A percentile compares a stretch with the other conserved stretches of the same genome.
phyloP scores from a whole-genome alignment of 2,888 invertebrate species.

The Melanchra persicariae region DNA sequence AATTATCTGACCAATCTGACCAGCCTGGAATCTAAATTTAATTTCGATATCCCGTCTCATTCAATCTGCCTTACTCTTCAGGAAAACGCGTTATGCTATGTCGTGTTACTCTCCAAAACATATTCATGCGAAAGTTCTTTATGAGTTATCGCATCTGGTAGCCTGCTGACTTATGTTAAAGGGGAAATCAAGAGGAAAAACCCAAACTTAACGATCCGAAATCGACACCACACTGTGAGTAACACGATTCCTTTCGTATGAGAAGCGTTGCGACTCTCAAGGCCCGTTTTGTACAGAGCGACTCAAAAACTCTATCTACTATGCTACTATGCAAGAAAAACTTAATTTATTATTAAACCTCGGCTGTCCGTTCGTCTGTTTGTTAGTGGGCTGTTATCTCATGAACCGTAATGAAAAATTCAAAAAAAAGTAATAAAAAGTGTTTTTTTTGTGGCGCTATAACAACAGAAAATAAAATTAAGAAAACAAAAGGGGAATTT shows the following conservation, averaged over 20 bases:
- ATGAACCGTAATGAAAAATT: too few species aligned
- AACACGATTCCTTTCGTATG: not conserved
- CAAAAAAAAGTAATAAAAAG: too few species aligned
- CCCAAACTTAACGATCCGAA: conserved; percentile 7
- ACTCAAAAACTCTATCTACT: too few species aligned
- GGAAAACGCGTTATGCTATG: not conserved
- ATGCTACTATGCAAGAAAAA: too few species aligned
- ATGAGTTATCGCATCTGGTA: not conserved
- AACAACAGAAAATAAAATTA: too few species aligned
- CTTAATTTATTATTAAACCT: too few species aligned
- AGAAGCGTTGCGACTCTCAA: not conserved
- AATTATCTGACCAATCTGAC: not conserved
- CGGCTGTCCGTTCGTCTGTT: too few species aligned
- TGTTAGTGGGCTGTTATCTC: too few species aligned
- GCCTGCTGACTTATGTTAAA: not conserved
- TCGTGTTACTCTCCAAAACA: not conserved
- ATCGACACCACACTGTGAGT: not conserved
- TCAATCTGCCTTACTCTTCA: not conserved
- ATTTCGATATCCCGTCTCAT: too few species aligned
- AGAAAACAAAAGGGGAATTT: too few species aligned
- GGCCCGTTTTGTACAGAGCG: too few species aligned
- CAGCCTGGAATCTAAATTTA: not conserved
- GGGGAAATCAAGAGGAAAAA: not conserved
- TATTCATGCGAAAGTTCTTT: not conserved
- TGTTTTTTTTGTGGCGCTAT: too few species aligned